phyloP scores from a whole-genome alignment of 2,797 vertebrate species.

The Poecilia picta region DNA sequence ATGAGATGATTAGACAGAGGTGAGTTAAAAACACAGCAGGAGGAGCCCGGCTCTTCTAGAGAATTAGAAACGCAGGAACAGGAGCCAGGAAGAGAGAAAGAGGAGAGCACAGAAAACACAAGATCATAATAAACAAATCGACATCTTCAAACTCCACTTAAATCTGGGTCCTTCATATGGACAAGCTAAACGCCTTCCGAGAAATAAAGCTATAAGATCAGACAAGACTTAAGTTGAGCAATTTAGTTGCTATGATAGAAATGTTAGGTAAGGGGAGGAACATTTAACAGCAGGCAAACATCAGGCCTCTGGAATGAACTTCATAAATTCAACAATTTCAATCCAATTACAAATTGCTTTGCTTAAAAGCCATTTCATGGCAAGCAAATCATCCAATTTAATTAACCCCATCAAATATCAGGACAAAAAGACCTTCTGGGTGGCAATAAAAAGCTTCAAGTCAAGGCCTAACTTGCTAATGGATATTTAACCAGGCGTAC shows the following conservation, averaged over 20 bases:
- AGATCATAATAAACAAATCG: neutral
- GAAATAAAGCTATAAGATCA: neutral
- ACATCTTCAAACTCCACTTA: neutral
- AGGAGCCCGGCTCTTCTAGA: neutral
- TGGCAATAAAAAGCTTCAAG: neutral
- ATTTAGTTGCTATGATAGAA: neutral
- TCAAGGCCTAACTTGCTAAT: neutral
- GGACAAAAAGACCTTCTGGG: neutral
- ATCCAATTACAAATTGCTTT: neutral
- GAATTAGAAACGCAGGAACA: neutral
- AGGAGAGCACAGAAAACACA: neutral
- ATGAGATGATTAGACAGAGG: neutral
- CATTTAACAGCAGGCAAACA: neutral
- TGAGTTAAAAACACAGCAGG: neutral
- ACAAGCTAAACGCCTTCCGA: neutral
- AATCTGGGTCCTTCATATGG: neutral
- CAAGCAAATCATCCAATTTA: neutral
- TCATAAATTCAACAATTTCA: neutral
- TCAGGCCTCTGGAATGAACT: neutral
- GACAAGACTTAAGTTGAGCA: neutral
- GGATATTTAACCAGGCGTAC: neutral
- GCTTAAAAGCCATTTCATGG: neutral
- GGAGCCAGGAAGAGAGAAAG: neutral
- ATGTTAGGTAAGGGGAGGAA: neutral
- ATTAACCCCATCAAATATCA: neutral